phyloP scores from a whole-genome alignment of 2,113 vertebrate species.

The Chiloscyllium plagiosum region DNA sequence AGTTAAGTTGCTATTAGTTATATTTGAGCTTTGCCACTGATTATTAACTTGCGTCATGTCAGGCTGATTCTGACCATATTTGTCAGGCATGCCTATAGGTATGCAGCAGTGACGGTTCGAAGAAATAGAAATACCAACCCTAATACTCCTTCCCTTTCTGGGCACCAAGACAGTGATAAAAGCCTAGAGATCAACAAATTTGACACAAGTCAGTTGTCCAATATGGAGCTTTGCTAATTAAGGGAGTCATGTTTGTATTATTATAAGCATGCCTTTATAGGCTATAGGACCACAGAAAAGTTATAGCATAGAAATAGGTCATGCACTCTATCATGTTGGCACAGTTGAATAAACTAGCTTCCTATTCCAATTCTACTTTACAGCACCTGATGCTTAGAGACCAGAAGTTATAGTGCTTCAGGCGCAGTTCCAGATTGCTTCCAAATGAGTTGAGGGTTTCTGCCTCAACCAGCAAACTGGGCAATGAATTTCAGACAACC shows the following conservation, averaged over 20 bases:
- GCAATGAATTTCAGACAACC: too few relatives aligned
- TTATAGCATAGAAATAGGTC: too few relatives aligned
- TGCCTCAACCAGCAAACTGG: too few relatives aligned
- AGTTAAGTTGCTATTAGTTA: background rate
- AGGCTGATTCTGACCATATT: background rate
- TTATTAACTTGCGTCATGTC: background rate
- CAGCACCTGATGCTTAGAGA: too few relatives aligned
- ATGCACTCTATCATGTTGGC: too few relatives aligned
- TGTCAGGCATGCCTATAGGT: background rate
- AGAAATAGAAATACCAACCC: background rate
- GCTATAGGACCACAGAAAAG: too few relatives aligned
- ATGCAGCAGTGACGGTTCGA: background rate
- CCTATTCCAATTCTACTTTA: too few relatives aligned
- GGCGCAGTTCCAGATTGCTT: too few relatives aligned
- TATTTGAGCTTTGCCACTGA: background rate
- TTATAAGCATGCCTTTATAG: too few relatives aligned
- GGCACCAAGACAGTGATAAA: background rate
- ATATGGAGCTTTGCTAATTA: background rate
- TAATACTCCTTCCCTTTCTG: background rate
- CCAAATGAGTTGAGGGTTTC: too few relatives aligned
- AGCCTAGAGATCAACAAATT: background rate
- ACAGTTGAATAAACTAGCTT: too few relatives aligned
- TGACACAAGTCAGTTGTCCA: background rate
- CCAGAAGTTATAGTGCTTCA: too few relatives aligned
- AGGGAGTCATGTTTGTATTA: background rate